These are phyloP conservation scores for Drosophila merina DNA, from an alignment of 2,888 invertebrate genomes.

Conservation along the genomic window DNA sequence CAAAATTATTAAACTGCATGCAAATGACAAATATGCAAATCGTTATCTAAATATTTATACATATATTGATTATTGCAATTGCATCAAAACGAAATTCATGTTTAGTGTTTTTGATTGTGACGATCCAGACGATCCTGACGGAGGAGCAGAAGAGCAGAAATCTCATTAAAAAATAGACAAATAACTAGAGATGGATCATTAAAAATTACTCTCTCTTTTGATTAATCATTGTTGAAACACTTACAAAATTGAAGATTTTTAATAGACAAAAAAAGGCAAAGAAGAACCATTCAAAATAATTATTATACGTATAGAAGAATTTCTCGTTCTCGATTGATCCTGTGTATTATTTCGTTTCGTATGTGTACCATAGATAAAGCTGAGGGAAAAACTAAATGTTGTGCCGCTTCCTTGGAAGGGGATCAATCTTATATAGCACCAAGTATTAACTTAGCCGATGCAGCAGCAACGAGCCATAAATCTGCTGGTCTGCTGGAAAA, in stretches of 20 bases:
- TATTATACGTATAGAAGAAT: conserved; percentile 66
- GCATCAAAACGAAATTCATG: conserved; percentile 55
- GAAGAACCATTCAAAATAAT: conserved; percentile 46
- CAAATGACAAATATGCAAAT: conserved; percentile 49
- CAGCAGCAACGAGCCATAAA: conserved; percentile 60
- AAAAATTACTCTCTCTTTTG: conserved; percentile 34
- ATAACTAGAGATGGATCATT: conserved; percentile 64
- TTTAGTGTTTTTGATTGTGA: conserved; percentile 73
- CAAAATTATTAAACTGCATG: conserved; percentile 35
- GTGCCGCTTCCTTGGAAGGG: conserved; percentile 30
- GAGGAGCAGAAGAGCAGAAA: conserved; percentile 47
- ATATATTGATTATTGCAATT: conserved; percentile 54
- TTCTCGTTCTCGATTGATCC: conserved; percentile 70
- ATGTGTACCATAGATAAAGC: conserved; percentile 68
- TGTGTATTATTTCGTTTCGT: conserved; percentile 67
- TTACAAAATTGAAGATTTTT: conserved; percentile 26
- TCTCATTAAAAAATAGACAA: conserved; percentile 78
- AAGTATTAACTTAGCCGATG: conserved; percentile 68
- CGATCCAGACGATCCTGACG: conserved; percentile 7
- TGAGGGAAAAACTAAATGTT: conserved; percentile 41
- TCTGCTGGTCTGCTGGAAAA: conserved; percentile 41
- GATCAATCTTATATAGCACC: conserved; percentile 38
- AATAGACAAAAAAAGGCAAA: conserved; percentile 38
- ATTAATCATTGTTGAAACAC: conserved; percentile 70
- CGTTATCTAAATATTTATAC: conserved; percentile 62